Base-by-base conservation (phyloP, 1,140 invertebrate genomes). In the Acromyrmex charruanus region DNA sequence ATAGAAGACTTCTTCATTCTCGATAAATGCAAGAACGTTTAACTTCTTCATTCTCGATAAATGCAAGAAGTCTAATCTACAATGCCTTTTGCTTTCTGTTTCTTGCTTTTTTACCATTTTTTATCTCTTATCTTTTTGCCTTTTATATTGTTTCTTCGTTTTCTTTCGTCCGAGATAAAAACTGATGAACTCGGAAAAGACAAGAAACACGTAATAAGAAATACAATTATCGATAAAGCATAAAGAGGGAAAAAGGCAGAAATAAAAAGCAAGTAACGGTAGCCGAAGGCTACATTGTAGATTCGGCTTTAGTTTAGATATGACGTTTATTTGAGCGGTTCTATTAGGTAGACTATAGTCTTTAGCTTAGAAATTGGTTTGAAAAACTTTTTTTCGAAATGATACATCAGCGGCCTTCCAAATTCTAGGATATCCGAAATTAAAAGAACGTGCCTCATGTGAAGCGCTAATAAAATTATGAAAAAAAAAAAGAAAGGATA, bases 401-500 rank as follows among this genome's bases (percentile, higher is more conserved):
- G 55, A 59, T 85, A 85, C 69, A 90, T 91, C 71, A 85, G 85
- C 86, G 85, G 72, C 61, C 71, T 58, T 89, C 66, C 18, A 87
- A 91, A 91, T 87, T 86, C 58, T 28, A 35, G 65, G 69, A 72
- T 61, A 66, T n/a, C 75, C 44, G 68, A 84, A 91, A 86, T 89
- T 88, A 79, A 82, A 63, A 85, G 86, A 74, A 84, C 31, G 87
- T 39, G 85, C 65, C 35, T 88, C 65, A 25, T 61, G 61, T 21
- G 49, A 85, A 28, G 31, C 59, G 16, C 35, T 53, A 53, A 77
- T 53, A 58, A 7, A 65, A 51, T 28, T 53, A 55, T 59, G 39
- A 68, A 18, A 86, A 53, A 79, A 51, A 31, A 28, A 85, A 28
- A 66, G 71, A 63, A 74, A 39, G 35, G 14, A 16, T 75, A 86